Conservation (phyloP, 2,888 invertebrate genomes). For the Cataglyphis rosenhaueri region DNA sequence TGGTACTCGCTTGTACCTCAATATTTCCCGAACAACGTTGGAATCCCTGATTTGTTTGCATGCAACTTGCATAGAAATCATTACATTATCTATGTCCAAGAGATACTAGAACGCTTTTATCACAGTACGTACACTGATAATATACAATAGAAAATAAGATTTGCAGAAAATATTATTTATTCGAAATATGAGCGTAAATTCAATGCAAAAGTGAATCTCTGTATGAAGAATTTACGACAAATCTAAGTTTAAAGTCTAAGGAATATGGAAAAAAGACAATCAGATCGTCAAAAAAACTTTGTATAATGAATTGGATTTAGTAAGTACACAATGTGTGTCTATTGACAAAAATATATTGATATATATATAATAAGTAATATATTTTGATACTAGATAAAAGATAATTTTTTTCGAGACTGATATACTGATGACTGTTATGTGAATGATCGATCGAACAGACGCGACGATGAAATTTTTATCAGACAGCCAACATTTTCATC, state of each 20-base stretch:
- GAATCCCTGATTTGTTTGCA: constrained; percentile 42
- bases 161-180: not conserved
- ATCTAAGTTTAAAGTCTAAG: not conserved
- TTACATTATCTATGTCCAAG: constrained; percentile 28
- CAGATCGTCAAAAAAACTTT: not conserved
- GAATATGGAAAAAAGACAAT: not conserved
- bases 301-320: not conserved
- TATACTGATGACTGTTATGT: not conserved
- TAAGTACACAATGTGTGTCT: not conserved
- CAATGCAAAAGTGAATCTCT: not conserved
- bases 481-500: not conserved
- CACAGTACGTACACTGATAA: not conserved
- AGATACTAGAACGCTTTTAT: constrained; percentile 11
- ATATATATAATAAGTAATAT: too few relatives aligned
- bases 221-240: not conserved
- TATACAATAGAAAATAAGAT: constrained; percentile 5
- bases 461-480: constrained; percentile 23
- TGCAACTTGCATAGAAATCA: constrained; percentile 22
- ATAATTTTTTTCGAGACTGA: not conserved
- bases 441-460: not conserved
- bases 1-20: constrained; percentile 22
- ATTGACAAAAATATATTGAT: not conserved
- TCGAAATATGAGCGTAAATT: not conserved
- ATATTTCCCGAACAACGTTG: constrained; percentile 42
- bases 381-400: not conserved